Conservation (phyloP, 2,113 vertebrate genomes). For the Oxygymnocypris stewartii region DNA sequence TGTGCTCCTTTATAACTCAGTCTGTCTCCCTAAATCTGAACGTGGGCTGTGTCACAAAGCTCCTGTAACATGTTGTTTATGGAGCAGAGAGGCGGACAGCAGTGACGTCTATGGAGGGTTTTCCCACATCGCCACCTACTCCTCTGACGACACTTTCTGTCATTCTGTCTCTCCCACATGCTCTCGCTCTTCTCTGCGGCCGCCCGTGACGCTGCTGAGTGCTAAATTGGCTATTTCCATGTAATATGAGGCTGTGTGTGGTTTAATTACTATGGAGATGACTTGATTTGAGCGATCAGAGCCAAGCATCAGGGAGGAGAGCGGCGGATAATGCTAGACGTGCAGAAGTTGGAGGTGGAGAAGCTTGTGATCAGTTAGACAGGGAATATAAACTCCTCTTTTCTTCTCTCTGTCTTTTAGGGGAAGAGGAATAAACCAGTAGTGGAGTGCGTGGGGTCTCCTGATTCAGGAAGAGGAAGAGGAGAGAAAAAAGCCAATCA, state of each 20-base stretch:
- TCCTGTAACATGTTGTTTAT: background rate
- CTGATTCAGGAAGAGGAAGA: conserved; percentile 90
- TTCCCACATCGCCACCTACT: conserved; percentile 23
- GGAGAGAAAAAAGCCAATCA: conserved; percentile 98
- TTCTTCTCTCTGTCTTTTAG: conserved; percentile 64
- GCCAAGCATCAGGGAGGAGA: background rate
- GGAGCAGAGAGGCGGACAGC: conserved; percentile 30
- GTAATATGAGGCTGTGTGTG: conserved; percentile 44
- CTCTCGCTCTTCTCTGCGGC: conserved; percentile 9
- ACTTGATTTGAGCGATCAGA: conserved; percentile 51
- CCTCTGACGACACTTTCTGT: conserved; percentile 23
- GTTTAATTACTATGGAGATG: conserved; percentile 48
- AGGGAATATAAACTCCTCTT: conserved; percentile 20
- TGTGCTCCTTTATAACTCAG: background rate
- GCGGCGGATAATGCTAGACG: conserved; percentile 29
- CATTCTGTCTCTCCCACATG: conserved; percentile 21
- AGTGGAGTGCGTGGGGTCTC: conserved; percentile 90
- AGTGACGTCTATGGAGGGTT: conserved; percentile 27
- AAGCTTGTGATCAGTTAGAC: conserved; percentile 40
- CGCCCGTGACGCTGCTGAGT: conserved; percentile 21
- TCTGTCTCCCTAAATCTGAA: background rate
- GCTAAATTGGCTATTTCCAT: conserved; percentile 54
- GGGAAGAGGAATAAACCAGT: conserved; percentile 96
- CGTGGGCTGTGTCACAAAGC: background rate
- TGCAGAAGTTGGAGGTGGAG: conserved; percentile 21